Conservation (phyloP, 2,797 vertebrate species). For the Danio albolineatus region DNA sequence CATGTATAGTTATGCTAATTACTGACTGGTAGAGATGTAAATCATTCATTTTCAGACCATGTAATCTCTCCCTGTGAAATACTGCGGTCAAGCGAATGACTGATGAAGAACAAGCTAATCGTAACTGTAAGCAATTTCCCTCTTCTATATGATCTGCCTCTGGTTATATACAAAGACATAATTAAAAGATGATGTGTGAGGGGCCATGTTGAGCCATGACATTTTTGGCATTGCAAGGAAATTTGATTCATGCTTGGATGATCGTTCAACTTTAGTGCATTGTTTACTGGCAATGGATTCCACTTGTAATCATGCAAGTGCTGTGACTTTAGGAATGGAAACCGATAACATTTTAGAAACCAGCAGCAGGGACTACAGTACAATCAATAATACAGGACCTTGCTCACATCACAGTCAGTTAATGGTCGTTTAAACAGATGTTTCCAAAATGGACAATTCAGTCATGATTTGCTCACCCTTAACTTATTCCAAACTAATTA, state of each 20-base stretch:
- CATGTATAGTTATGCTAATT: not conserved
- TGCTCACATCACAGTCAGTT: not conserved
- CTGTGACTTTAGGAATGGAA: not conserved
- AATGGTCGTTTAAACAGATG: not conserved
- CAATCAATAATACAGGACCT: not conserved
- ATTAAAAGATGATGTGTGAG: slow-evolving; percentile 19
- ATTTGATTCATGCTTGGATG: slow-evolving; percentile 13
- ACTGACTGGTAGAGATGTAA: not conserved
- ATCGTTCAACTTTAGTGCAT: not conserved
- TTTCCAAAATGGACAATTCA: no score
- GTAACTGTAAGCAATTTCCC: slow-evolving; percentile 15
- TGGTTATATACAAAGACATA: slow-evolving; percentile 6
- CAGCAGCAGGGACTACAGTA: not conserved
- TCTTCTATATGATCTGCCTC: not conserved
- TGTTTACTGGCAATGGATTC: slow-evolving; percentile 1
- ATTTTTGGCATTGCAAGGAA: not conserved
- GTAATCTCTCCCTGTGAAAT: slow-evolving; percentile 1
- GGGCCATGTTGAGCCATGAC: not conserved
- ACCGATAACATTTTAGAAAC: not conserved
- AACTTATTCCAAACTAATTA: no score
- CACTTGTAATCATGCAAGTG: not conserved
- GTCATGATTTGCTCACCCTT: no score
- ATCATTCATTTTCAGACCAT: slow-evolving; percentile 14
- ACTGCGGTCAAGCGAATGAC: not conserved
- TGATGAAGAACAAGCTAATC: slow-evolving; percentile 19